Evolutionary conservation across 2,113 vertebrate species (phyloP).

Genomic region (Forbesichthys papilliferus): DNA sequence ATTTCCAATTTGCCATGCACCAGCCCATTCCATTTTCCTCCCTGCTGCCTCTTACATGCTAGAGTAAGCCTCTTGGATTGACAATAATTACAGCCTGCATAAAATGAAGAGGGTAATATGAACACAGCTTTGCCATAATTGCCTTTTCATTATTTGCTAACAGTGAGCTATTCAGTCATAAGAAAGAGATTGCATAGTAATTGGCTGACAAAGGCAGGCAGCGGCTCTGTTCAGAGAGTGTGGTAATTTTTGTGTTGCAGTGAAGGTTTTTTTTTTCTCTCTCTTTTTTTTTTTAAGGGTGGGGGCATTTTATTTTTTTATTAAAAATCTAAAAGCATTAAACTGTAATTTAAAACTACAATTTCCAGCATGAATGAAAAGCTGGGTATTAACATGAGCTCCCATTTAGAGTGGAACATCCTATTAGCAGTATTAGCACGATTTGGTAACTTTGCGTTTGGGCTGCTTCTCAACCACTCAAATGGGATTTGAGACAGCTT

Average conservation of each 20-base stretch:
- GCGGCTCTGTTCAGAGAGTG: conserved; percentile 88
- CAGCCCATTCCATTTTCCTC: conserved; percentile 95
- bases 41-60: conserved; percentile 95
- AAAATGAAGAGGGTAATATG: conserved; percentile 97
- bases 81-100: conserved; percentile 97
- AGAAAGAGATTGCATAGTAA: conserved; percentile 98
- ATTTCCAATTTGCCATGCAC: conserved; percentile 99
- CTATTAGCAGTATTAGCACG: conserved; percentile 85
- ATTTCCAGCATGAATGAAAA: conserved; percentile 86
- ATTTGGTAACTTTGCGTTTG: conserved; percentile 83
- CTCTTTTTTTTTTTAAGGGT: conserved; percentile 64
- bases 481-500: conserved; percentile 85
- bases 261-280: conserved; percentile 75
- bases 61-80: conserved; percentile 97
- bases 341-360: conserved; percentile 88
- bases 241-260: conserved; percentile 89
- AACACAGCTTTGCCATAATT: conserved; percentile 97
- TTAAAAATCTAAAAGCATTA: conserved; percentile 97
- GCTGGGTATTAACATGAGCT: conserved; percentile 84
- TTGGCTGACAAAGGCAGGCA: conserved; percentile 98
- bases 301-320: conserved; percentile 79
- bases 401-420: conserved; percentile 86
- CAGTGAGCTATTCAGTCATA: conserved; percentile 99
- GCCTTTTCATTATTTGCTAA: conserved; percentile 99
- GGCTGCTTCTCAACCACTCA: conserved; percentile 76